A percentile compares a stretch with the other conserved stretches of the same genome.
Conservation (phyloP, 2,888 invertebrate species). For the Chrysotoxum bicinctum region DNA sequence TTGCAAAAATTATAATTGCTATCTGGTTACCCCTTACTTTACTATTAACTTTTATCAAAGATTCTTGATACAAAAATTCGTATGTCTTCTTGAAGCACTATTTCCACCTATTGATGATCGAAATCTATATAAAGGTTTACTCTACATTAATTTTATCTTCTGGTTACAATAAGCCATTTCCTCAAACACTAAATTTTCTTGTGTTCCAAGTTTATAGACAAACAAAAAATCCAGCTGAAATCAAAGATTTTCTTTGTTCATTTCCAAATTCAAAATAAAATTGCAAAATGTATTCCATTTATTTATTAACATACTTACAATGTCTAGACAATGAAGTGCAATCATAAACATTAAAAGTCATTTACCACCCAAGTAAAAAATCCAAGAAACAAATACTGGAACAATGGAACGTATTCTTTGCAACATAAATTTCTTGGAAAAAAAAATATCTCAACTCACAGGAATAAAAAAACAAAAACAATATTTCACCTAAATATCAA, state of each 20-base stretch:
- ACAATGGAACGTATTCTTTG: not conserved
- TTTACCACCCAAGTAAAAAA: constrained; percentile 2
- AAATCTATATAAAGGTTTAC: too few relatives aligned
- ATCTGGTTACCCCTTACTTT: too few relatives aligned
- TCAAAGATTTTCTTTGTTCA: not conserved
- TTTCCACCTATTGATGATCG: too few relatives aligned
- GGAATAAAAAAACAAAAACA: not conserved
- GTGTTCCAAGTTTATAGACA: not conserved
- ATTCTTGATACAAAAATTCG: too few relatives aligned
- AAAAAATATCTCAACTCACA: not conserved
- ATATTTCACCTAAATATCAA: constrained; percentile 58
- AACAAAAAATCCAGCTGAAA: not conserved
- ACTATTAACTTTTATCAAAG: too few relatives aligned
- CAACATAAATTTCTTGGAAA: not conserved
- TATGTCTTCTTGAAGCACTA: too few relatives aligned
- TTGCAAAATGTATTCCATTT: not conserved
- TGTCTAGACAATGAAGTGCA: not conserved
- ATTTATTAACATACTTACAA: not conserved
- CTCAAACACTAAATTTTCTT: not conserved
- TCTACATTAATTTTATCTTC: not conserved
- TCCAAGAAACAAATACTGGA: not conserved
- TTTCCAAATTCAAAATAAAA: not conserved
- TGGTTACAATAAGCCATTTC: not conserved
- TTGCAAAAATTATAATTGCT: too few relatives aligned
- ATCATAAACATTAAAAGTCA: not conserved